phyloP scores from a whole-genome alignment of 2,113 vertebrate species.

The Forbesichthys agassizii region DNA sequence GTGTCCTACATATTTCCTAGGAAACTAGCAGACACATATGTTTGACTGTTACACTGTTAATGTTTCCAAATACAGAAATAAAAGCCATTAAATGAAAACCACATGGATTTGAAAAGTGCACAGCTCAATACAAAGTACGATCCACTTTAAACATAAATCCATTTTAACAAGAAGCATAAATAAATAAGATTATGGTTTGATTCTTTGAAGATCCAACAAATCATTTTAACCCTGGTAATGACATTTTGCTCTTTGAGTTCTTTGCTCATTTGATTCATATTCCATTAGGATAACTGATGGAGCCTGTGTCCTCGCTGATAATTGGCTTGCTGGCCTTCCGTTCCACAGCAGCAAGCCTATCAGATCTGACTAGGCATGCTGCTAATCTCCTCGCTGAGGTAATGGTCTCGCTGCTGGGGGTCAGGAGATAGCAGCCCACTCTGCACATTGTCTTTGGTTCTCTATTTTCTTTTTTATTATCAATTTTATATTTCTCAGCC shows the following conservation, averaged over 20 bases:
- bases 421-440: constrained; percentile 28
- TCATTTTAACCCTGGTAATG: constrained; percentile 60
- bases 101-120: constrained; percentile 9
- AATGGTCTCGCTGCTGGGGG: constrained; percentile 43
- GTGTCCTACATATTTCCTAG: background rate
- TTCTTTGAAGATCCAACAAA: constrained; percentile 51
- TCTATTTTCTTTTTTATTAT: background rate
- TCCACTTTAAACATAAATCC: background rate
- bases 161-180: constrained; percentile 3
- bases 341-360: constrained; percentile 50
- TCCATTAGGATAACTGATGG: constrained; percentile 72
- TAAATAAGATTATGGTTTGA: constrained; percentile 43
- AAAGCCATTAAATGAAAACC: constrained; percentile 8
- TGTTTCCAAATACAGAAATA: background rate
- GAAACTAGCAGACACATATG: background rate
- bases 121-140: constrained; percentile 11
- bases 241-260: constrained; percentile 50
- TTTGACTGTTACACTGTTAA: background rate
- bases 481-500: background rate
- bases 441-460: background rate
- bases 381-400: constrained; percentile 67
- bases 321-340: constrained; percentile 60
- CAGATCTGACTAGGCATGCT: constrained; percentile 69
- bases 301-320: constrained; percentile 65
- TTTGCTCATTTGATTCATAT: constrained; percentile 63